Evolutionary conservation across 2,888 invertebrate genomes (phyloP).

Genomic region (Lathronympha strigana): DNA sequence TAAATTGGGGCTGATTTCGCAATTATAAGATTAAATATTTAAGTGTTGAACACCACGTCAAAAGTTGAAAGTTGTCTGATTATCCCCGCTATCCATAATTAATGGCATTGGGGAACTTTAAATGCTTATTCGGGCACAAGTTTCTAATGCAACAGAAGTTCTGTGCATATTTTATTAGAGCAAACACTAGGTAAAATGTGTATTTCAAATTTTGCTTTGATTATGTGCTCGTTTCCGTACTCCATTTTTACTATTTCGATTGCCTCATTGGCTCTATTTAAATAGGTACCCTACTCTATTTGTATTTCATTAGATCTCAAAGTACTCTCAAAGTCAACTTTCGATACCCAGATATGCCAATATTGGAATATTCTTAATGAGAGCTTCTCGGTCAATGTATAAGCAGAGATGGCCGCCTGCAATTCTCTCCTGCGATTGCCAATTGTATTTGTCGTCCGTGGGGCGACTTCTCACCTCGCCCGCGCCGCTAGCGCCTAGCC

Average conservation of each 20-base stretch:
- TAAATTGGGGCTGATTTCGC: background rate
- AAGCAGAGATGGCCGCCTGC: constrained; percentile 62
- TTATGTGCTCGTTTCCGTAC: background rate
- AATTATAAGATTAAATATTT: background rate
- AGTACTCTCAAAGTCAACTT: constrained; percentile 9
- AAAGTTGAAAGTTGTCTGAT: background rate
- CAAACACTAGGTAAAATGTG: background rate
- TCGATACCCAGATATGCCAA: constrained; percentile 13
- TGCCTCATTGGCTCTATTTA: constrained; percentile 4
- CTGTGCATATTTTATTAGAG: background rate
- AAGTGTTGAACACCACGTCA: background rate
- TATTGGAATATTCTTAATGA: constrained; percentile 33
- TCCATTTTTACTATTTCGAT: background rate
- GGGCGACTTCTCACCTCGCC: constrained; percentile 54
- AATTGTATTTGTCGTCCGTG: constrained; percentile 70
- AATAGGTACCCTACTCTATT: constrained; percentile 1
- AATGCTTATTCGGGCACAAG: background rate
- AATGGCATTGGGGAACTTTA: background rate
- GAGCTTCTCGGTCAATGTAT: constrained; percentile 49
- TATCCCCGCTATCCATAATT: background rate
- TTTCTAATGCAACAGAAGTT: background rate
- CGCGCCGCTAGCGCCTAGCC: too few relatives aligned
- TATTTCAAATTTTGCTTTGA: background rate
- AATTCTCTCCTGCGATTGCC: constrained; percentile 62
- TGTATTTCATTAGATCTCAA: constrained; percentile 24